A percentile compares a stretch with the other conserved stretches of the same genome.
Evolutionary conservation across 1,140 invertebrate species (phyloP).

Genomic region (Scaptomyza hsui): DNA sequence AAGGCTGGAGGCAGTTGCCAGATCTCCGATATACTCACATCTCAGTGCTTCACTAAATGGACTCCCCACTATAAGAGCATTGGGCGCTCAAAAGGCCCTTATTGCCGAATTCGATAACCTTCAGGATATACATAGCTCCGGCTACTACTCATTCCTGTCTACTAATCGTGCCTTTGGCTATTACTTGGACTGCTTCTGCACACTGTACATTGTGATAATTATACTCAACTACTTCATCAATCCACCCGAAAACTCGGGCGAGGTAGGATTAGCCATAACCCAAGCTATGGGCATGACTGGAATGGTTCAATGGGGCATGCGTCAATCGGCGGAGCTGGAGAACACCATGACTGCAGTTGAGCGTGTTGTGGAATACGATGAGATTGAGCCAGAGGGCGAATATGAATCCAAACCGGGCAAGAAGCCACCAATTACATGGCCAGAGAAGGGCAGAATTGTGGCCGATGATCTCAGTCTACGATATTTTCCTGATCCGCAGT

Average conservation of each 20-base stretch:
- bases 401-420: constrained; percentile 85
- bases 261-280: constrained; percentile 93
- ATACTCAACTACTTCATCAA: constrained; percentile 86
- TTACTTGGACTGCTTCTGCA: constrained; percentile 89
- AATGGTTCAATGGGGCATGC: constrained; percentile 86
- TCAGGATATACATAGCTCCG: constrained; percentile 88
- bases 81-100: constrained; percentile 86
- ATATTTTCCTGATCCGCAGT: constrained; percentile 86
- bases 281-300: constrained; percentile 92
- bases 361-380: constrained; percentile 91
- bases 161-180: constrained; percentile 93
- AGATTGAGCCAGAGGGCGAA: constrained; percentile 87
- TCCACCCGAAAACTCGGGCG: constrained; percentile 85
- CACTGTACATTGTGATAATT: constrained; percentile 88
- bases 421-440: constrained; percentile 89
- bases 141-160: constrained; percentile 91
- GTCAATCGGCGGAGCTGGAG: constrained; percentile 89
- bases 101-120: constrained; percentile 87
- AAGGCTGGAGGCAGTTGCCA: constrained; percentile 90
- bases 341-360: constrained; percentile 92
- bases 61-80: constrained; percentile 90
- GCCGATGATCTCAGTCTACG: constrained; percentile 87
- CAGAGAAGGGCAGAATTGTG: constrained; percentile 87
- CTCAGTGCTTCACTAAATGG: constrained; percentile 90
- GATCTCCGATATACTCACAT: constrained; percentile 91